These are phyloP conservation scores for Heliocidaris tuberculata DNA, from an alignment of 35 echinoderm and acorn worm genomes.

Conservation along the genomic window DNA sequence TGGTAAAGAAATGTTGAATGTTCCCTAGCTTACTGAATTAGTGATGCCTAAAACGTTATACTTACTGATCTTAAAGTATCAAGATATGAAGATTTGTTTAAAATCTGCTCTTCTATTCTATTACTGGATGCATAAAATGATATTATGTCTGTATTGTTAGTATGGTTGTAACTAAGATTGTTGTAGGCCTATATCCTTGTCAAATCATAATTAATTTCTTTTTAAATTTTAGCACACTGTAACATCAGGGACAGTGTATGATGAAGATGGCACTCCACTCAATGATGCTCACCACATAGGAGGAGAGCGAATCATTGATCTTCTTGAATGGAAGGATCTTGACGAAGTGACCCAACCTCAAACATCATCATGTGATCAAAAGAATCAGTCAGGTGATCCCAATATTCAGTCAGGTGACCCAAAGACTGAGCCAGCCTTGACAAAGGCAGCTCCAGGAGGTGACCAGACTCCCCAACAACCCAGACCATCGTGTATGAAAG, in stretches of 20 bases:
- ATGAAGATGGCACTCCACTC: not conserved
- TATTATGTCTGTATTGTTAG: too few relatives aligned
- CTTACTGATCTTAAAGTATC: too few relatives aligned
- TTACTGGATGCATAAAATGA: too few relatives aligned
- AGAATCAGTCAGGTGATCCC: not conserved
- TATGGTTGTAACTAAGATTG: too few relatives aligned
- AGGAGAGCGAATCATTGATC: constrained; percentile 26
- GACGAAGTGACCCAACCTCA: not conserved
- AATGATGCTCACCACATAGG: not conserved
- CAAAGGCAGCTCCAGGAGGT: not conserved
- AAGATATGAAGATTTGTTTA: too few relatives aligned
- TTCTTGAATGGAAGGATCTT: not conserved
- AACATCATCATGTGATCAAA: not conserved
- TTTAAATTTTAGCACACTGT: not conserved
- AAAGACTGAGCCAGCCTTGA: not conserved
- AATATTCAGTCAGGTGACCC: not conserved
- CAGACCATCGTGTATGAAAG: not conserved
- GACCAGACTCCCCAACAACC: not conserved
- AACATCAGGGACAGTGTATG: not conserved
- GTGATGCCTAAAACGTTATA: too few relatives aligned
- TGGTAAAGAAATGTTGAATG: too few relatives aligned
- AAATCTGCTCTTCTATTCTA: too few relatives aligned
- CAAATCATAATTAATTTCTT: too few relatives aligned
- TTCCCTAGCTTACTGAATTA: too few relatives aligned
- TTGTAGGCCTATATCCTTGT: too few relatives aligned